These are phyloP conservation scores for Pammene fasciana DNA, from an alignment of 2,888 invertebrate species.

Conservation along the genomic window DNA sequence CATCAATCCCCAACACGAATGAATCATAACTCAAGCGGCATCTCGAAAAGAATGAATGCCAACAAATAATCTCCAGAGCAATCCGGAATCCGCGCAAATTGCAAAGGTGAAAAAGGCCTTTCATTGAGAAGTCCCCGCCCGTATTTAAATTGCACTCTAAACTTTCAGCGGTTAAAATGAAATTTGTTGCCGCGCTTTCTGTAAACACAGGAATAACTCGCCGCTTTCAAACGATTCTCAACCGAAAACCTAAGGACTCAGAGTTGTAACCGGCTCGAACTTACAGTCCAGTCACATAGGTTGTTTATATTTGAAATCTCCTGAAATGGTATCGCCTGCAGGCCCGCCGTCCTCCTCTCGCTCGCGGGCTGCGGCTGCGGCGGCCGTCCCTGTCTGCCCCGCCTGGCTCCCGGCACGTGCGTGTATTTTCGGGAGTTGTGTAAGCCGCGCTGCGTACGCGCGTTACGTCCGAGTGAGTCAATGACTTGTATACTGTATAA, in stretches of 20 bases:
- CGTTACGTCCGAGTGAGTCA: conserved; percentile 35
- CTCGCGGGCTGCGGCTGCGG: no score
- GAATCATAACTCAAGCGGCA: conserved; percentile 20
- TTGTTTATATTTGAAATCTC: conserved; percentile 47
- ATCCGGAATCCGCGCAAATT: conserved; percentile 14
- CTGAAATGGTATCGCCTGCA: conserved; percentile 76
- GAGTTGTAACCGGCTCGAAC: conserved; percentile 34
- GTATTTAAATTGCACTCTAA: conserved; percentile 74
- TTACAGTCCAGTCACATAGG: conserved; percentile 51
- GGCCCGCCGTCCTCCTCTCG: conserved; percentile 54
- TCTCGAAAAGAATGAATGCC: conserved; percentile 10
- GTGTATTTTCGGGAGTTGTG: conserved; percentile 57
- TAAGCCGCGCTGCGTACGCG: conserved; percentile 40
- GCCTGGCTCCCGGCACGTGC: conserved; percentile 57
- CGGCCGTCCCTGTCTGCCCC: conserved; percentile 54
- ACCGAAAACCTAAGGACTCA: conserved; percentile 47
- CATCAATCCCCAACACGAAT: conserved; percentile 1
- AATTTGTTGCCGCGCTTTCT: conserved; percentile 69
- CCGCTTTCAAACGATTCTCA: conserved; percentile 35
- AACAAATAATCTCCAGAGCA: neutral
- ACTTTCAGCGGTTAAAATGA: conserved; percentile 73
- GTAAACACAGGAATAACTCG: conserved; percentile 69
- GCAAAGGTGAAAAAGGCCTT: conserved; percentile 23
- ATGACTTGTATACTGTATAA: conserved; percentile 38
- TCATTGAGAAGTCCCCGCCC: conserved; percentile 46